A percentile compares a stretch with the other conserved stretches of the same genome.
phyloP scores from a whole-genome alignment of 2,888 invertebrate species.

The Agrochola lychnidis region DNA sequence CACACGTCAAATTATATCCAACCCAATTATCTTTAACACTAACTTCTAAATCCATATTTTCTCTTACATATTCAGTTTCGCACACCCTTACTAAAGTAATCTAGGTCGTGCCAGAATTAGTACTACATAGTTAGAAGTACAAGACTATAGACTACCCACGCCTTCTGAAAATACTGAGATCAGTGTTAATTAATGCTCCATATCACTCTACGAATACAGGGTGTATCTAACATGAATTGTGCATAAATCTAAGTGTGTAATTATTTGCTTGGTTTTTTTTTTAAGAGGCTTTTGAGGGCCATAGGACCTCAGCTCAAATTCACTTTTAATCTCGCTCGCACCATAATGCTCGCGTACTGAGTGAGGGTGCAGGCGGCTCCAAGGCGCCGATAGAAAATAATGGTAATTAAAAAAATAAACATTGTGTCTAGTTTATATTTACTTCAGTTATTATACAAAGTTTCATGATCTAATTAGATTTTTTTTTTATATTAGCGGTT shows the following conservation, averaged over 20 bases:
- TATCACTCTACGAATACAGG: not conserved
- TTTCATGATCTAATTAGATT: no score
- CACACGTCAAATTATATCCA: not conserved
- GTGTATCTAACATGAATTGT: not conserved
- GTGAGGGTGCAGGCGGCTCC: no score
- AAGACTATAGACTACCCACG: conserved; percentile 22
- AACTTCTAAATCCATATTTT: conserved; percentile 18
- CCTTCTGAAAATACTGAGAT: conserved; percentile 12
- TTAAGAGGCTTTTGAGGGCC: no score
- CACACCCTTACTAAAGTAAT: conserved; percentile 2
- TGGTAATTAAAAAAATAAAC: no score
- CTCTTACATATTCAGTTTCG: not conserved
- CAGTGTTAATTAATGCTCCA: conserved; percentile 2
- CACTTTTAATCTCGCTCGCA: no score
- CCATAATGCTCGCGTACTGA: no score
- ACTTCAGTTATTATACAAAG: no score
- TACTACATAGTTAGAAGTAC: conserved; percentile 3
- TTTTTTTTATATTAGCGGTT: no score
- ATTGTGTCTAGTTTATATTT: no score
- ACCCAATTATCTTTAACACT: conserved; percentile 13
- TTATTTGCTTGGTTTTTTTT: not conserved
- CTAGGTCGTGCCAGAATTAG: conserved; percentile 30
- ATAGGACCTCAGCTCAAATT: no score
- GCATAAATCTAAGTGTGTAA: not conserved
- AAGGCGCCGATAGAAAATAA: no score